Evolutionary conservation across 1,140 invertebrate genomes (phyloP), one percentile per base, ranked within the genome.

Genomic region (roundworm (Caenorhabditis elegans)): DNA sequence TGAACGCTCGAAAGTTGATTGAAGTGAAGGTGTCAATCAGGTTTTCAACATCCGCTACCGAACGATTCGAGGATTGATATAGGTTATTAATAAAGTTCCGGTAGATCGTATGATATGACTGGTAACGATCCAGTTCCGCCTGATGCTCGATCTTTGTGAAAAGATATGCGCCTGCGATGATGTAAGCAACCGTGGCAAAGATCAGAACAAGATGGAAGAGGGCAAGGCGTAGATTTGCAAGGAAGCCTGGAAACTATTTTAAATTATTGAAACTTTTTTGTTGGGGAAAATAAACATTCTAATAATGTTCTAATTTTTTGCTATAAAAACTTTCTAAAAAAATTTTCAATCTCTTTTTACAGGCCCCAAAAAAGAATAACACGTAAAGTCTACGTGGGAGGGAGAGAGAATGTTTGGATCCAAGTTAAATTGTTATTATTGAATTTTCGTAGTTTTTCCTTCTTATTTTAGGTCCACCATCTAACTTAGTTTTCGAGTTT

Each of bases 1-100:
- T 70, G n/a, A 70, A 70, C 60, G 60, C 60, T 36, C 60, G 60
- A 70, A 70, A 70, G 10, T 70, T 70, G 26, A 70, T 70, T 1
- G 34, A 70, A 1, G 60, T 39, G 26, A 70, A 70, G 3, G 60
- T 43, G 34, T 70, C 60, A 39, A 70, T 70, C 60, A 70, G 4
- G 10, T 70, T 70, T 34, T 70, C 60, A 5, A 70, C 60, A 24
- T 70, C 60, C 4, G n/a, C 1, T n/a, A 43, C 34, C 31, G 34
- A 34, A 13, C 60, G 31, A 70, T 70, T 70, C 19, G 60, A 39
- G 0, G 60, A 70, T 13, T 70, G 17, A 70, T 70, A 70, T 10
- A 70, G n/a, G n/a, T 70, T 70, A 5, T 70, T n/a, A 2, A 70
- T 34, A 17, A 70, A 70, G n/a, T 43, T 43, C 22, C 34, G 15